Evolutionary conservation across 2,888 invertebrate genomes (phyloP), one percentile per base, ranked within the genome.

Genomic region (Myathropa florea): DNA sequence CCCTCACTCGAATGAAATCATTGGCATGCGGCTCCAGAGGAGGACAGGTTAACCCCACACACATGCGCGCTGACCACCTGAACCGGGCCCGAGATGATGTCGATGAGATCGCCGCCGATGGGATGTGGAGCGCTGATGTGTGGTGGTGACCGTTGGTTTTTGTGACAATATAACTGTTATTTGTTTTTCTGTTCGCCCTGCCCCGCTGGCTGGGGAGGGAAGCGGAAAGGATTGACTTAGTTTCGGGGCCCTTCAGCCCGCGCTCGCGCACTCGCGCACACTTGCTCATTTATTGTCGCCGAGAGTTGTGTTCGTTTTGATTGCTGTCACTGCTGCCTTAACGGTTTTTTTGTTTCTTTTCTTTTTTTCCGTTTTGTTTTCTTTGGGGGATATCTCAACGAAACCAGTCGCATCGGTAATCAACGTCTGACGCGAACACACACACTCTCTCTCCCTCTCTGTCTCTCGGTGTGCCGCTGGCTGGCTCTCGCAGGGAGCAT

Each of bases 1-100:
- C 46, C 4, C 46, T 4, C 10, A 33, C 33, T 10, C 33, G n/a
- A 77, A 71, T 77, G 77, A 71, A 46, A 18, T 71, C 70, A 82
- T 70, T 64, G 33, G 36, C 61, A 55, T 61, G 57, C 57, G 24
- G 57, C 57, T 57, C 12, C 18, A 2, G 18, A 33, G 59, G 70
- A 82, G 65, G 70, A 71, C 71, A 82, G 82, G 76, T 82, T 77
- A 82, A 70, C 77, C 76, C 76, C 71, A 72, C 70, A 81, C 64
- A 77, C 64, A 76, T 26, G 24, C 57, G 46, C 46, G 46, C 39
- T 63, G 63, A 68, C 64, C 30, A 75, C 24, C 46, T 46, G 46
- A 46, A 18, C 46, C 46, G 46, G 18, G 18, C 18, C 18, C n/a
- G 39, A 46, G 39, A 3, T 46, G 46, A 46, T 46, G 46, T 46